phyloP scores from a whole-genome alignment of 2,797 vertebrate genomes.

The Mustela erminea region DNA sequence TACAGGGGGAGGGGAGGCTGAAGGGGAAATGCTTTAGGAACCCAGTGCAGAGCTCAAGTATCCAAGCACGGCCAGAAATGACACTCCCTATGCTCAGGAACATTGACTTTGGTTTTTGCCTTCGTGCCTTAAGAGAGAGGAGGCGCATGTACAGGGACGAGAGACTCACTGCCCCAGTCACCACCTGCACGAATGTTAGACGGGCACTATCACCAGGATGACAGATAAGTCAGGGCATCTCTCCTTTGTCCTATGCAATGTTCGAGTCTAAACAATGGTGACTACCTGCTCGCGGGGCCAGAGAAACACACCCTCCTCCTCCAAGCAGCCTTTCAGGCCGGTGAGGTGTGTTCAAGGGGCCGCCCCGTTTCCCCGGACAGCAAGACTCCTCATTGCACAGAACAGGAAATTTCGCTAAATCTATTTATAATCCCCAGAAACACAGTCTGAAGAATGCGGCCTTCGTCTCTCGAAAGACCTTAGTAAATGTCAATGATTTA shows the following conservation, averaged over 20 bases:
- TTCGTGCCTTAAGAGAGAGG: neutral
- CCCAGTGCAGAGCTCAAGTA: neutral
- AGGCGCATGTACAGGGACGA: accelerated
- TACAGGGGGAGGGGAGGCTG: neutral
- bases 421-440: conserved; percentile 48
- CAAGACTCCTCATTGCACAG: neutral
- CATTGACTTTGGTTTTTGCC: neutral
- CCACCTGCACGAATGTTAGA: neutral
- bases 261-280: neutral
- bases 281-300: neutral
- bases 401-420: conserved; percentile 28
- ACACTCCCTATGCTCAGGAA: neutral
- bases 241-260: neutral
- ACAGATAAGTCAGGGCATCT: neutral
- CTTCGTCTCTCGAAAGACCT: conserved; percentile 58
- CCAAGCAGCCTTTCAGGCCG: neutral
- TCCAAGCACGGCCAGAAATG: neutral
- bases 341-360: neutral
- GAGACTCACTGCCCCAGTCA: too few relatives aligned
- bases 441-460: neutral
- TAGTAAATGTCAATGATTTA: conserved; percentile 44
- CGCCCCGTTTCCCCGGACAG: neutral
- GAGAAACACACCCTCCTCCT: neutral
- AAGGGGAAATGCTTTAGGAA: neutral
- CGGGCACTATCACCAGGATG: accelerated